Conservation (phyloP, 1,140 invertebrate genomes). For the Mercenaria mercenaria region DNA sequence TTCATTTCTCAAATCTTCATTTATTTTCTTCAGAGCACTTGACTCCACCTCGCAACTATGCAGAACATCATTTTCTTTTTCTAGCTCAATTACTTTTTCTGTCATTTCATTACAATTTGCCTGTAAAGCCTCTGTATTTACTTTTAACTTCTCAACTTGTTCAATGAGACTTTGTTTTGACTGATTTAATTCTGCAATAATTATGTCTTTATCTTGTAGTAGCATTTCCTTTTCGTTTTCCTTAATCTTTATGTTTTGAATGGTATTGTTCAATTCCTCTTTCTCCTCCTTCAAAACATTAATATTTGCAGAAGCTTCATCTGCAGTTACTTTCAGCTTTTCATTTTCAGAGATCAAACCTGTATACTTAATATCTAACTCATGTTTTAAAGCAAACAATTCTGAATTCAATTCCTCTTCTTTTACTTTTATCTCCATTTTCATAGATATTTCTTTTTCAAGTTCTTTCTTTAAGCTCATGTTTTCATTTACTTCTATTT, state of each 20-base stretch:
- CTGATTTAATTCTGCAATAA: neutral
- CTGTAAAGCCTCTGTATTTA: neutral
- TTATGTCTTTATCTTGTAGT: neutral
- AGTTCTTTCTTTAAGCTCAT: neutral
- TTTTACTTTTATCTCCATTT: constrained; percentile 10
- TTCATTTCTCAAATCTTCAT: constrained; percentile 28
- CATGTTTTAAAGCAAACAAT: constrained; percentile 1
- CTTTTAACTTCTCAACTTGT: constrained; percentile 32
- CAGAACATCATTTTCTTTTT: constrained; percentile 34
- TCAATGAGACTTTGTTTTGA: neutral
- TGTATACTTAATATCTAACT: neutral
- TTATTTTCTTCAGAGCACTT: neutral
- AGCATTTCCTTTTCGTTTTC: neutral
- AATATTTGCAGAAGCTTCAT: neutral
- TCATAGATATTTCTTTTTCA: neutral
- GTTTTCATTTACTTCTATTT: neutral
- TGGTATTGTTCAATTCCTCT: constrained; percentile 11
- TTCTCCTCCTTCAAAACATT: constrained; percentile 18
- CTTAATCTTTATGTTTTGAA: neutral
- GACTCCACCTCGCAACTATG: neutral
- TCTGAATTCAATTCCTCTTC: constrained; percentile 30
- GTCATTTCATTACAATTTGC: constrained; percentile 1
- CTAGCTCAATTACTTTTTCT: constrained; percentile 4
- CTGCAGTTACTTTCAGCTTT: neutral
- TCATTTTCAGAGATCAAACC: neutral